Evolutionary conservation across 2,797 vertebrate genomes (phyloP), one percentile per base, ranked within the genome.

Genomic region (Tapera naevia): DNA sequence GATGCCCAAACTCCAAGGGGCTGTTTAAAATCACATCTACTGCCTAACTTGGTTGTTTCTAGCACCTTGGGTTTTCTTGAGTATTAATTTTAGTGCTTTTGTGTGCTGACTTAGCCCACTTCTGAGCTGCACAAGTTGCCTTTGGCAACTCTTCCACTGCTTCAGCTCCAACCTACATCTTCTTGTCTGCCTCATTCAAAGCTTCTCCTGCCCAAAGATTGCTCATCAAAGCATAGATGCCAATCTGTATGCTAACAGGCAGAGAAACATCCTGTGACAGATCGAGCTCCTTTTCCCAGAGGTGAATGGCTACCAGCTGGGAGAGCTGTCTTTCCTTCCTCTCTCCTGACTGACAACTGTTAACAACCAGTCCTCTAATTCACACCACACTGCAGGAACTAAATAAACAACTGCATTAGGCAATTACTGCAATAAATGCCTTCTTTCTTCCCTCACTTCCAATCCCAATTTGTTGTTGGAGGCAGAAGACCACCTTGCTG

Each of bases 371-470:
- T 70, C 79, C 84, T 76, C 33, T 86, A 89, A 75, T 79, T 93
- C 93, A 80, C 11, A 4, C 48, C 78, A 71, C 88, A 58, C 87
- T 0, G 0, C 76, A 90, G 89, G 89, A 96, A 73, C 90, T 60
- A 79, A 94, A 79, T 43, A 94, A 97, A 94, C 89, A 94, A 91
- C 83, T 67, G 57, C 70, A 85, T 90, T 84, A 90, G n/a, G 83
- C 91, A 94, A 94, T 94, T 90, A 90, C 53, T 35, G 37, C 58
- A 88, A 70, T 93, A 94, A 95, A 85, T 69, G 69, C 79, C 78
- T 87, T 45, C 54, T 91, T 93, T 93, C 61, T 90, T 90, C 80
- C 27, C 33, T 76, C 37, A 24, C 75, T 92, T 86, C 74, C 89
- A 70, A 50, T 57, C 57, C 22, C 66, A 74, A 71, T 89, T 90